Evolutionary conservation across 1,140 invertebrate species (phyloP).

Genomic region (Saccostrea cuccullata): DNA sequence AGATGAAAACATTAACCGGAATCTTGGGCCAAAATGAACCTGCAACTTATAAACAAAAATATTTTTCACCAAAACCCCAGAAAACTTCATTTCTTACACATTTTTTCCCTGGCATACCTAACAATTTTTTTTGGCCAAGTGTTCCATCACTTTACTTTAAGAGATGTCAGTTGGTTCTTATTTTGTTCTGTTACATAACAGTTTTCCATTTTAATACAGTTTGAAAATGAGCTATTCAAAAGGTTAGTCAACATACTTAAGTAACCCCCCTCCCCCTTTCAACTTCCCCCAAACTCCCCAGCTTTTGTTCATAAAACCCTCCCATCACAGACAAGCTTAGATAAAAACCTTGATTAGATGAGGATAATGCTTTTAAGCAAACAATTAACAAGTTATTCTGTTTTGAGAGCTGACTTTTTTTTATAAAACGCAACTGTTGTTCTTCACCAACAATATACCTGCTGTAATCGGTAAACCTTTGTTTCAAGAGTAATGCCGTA

Average conservation of each 20-base stretch:
- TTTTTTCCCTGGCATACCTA: not conserved
- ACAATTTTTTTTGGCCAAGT: not conserved
- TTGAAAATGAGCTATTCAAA: not conserved
- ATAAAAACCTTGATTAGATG: not conserved
- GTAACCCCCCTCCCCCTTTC: not conserved
- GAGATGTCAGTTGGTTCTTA: not conserved
- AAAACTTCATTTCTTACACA: not conserved
- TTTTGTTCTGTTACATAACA: constrained; percentile 30
- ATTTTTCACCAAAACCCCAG: not conserved
- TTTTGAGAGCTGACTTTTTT: not conserved
- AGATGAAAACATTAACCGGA: not conserved
- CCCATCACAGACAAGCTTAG: not conserved
- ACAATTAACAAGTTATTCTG: constrained; percentile 32
- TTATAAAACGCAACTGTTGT: not conserved
- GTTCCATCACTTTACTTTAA: not conserved
- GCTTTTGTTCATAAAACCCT: not conserved
- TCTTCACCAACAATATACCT: not conserved
- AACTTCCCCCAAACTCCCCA: not conserved
- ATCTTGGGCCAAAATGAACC: not conserved
- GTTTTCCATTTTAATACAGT: not conserved
- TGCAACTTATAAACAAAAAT: constrained; percentile 9
- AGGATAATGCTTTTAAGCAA: constrained; percentile 24
- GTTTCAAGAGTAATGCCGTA: not conserved
- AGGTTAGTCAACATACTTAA: not conserved
- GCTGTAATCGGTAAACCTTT: not conserved